phyloP scores from a whole-genome alignment of 2,797 vertebrate species.

The Lerista edwardsae region DNA sequence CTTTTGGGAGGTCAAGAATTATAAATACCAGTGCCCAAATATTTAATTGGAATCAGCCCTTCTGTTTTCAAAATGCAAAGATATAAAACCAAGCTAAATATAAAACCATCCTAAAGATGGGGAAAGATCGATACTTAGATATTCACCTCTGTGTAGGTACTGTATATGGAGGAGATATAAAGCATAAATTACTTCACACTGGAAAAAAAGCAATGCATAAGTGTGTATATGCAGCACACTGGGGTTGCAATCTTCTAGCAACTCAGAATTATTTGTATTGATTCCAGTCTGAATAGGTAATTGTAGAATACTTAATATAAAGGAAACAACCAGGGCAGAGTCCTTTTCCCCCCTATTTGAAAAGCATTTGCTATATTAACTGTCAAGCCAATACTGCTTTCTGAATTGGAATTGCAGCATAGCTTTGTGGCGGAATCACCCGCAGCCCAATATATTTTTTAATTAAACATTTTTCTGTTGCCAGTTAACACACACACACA shows the following conservation, averaged over 20 bases:
- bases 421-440: rapidly evolving
- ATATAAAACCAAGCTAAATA: conserved; percentile 4
- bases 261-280: conserved; percentile 34
- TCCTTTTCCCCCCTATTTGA: conserved; percentile 1
- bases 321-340: not conserved
- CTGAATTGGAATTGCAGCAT: not conserved
- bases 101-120: not conserved
- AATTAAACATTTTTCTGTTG: not conserved
- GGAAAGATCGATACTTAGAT: conserved; percentile 24
- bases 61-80: not conserved
- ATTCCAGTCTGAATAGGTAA: conserved; percentile 24
- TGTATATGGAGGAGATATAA: conserved; percentile 8
- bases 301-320: conserved; percentile 18
- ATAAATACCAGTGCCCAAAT: not conserved
- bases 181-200: conserved; percentile 30
- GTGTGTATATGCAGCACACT: not conserved
- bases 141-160: conserved; percentile 4
- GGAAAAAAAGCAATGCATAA: not conserved
- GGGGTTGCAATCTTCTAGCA: conserved; percentile 18
- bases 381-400: not conserved
- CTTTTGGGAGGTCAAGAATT: not conserved
- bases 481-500: not conserved
- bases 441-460: not conserved
- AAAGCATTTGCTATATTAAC: conserved; percentile 3
- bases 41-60: not conserved